Base-by-base conservation (phyloP, 2,113 vertebrate species). In the Equus quagga region DNA sequence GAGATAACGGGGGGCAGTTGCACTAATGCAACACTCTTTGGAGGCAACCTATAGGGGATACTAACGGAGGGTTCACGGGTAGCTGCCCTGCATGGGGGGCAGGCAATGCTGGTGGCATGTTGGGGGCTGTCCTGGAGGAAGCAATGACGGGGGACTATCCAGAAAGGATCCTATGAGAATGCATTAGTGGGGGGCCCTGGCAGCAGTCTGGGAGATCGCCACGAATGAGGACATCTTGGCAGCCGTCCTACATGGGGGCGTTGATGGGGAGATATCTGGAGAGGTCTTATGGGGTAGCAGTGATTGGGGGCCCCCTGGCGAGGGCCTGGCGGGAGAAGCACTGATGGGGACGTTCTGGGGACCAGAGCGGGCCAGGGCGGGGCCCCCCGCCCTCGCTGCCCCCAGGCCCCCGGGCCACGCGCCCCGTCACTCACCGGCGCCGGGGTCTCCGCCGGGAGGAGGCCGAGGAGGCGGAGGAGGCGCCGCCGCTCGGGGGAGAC, bases 341-440 rank as follows among this genome's bases (percentile, higher is more conserved):
- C 84, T 84, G 88, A 73, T 73, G 67, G 87, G 44, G 36, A 90
- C 64, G 64, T 79, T 81, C 93, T 31, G 65, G 75, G 93, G 24
- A 60, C 54, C 72, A 76, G 65, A 54, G 65, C 84, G n/a, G 94
- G 70, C 82, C 89, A 86, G 92, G 94, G 60, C 70, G 70, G 90
- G 67, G 33, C 24, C 96, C 97, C 94, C 95, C 88, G 94, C 81
- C 95, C 96, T 72, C 70, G 90, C 28, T 49, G 89, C 69, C 73
- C 92, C 80, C 91, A 51, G 93, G 75, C 36, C 96, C 89, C 78
- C 93, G 58, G 84, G 78, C 94, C 94, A 72, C 92, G 56, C 89
- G 75, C 94, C 86, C 97, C 70, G 97, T 97, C 98, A 98, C 98
- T 98, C 97, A 98, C 98, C 98, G 97, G 98, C 97, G 97, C 97